These are phyloP conservation scores for Doris montereyensis DNA, from an alignment of 2,888 invertebrate species.

Conservation along the genomic window DNA sequence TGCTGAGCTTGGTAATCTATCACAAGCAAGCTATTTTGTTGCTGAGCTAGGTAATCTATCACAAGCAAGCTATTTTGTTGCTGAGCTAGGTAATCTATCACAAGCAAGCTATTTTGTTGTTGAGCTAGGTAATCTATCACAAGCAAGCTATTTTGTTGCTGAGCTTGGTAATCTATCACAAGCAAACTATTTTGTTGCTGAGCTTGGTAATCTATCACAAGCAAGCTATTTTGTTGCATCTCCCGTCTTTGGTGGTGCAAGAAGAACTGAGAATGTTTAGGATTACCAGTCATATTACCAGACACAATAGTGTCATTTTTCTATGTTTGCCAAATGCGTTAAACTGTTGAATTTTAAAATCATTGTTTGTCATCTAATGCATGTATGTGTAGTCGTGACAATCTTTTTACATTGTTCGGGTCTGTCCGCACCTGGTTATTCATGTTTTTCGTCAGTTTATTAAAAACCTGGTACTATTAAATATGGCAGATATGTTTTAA, in stretches of 20 bases:
- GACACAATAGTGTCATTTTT: constrained; percentile 3
- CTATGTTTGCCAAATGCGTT: not conserved
- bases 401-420: not conserved
- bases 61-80: too few species aligned
- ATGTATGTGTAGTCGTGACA: not conserved
- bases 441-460: too few species aligned
- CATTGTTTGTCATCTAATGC: constrained; percentile 1
- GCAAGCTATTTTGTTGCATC: constrained; percentile 15
- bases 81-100: too few species aligned
- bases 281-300: not conserved
- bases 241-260: not conserved
- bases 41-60: too few species aligned
- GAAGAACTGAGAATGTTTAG: constrained; percentile 2
- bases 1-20: too few species aligned
- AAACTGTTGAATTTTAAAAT: not conserved
- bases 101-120: too few species aligned
- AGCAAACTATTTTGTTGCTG: too few species aligned
- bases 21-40: too few species aligned
- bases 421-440: not conserved
- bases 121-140: too few species aligned
- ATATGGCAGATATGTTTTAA: not conserved
- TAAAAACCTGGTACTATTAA: too few species aligned
- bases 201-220: constrained; percentile 16
- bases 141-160: too few species aligned
- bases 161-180: too few species aligned